These are phyloP conservation scores for Heliocidaris erythrogramma DNA, from an alignment of 35 echinoderm and acorn worm species.

Conservation along the genomic window DNA sequence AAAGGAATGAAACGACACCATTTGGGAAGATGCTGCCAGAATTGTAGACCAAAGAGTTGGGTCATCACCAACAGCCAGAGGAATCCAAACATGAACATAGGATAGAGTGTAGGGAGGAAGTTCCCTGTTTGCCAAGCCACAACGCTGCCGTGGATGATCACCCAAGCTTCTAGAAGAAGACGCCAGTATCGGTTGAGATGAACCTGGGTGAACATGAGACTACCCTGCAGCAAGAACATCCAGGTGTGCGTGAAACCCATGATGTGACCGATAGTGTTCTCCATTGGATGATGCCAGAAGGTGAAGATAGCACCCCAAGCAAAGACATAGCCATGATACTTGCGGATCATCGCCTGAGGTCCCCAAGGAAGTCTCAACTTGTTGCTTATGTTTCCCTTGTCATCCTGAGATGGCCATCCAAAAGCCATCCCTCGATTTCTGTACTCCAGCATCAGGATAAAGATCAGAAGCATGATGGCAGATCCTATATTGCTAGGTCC, in stretches of 20 bases:
- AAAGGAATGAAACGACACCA: slow-evolving; percentile 68
- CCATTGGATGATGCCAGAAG: slow-evolving; percentile 98
- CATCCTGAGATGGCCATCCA: slow-evolving; percentile 70
- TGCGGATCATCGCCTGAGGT: slow-evolving; percentile 69
- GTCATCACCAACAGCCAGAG: slow-evolving; percentile 84
- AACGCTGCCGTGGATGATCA: slow-evolving; percentile 74
- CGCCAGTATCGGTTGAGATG: slow-evolving; percentile 93
- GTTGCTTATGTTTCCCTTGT: slow-evolving; percentile 64
- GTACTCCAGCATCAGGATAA: slow-evolving; percentile 85
- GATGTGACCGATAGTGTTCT: slow-evolving; percentile 86
- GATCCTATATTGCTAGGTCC: slow-evolving; percentile 81
- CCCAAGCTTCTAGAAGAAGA: slow-evolving; percentile 74
- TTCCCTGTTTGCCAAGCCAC: slow-evolving; percentile 85
- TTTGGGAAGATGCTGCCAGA: slow-evolving; percentile 79
- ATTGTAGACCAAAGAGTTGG: slow-evolving; percentile 72
- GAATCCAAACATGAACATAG: slow-evolving; percentile 93
- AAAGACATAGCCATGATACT: slow-evolving; percentile 92
- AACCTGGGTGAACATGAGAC: slow-evolving; percentile 87
- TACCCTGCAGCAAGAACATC: slow-evolving; percentile 88
- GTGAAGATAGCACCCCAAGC: slow-evolving; percentile 93
- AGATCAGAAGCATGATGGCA: slow-evolving; percentile 80
- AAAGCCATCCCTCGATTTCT: slow-evolving; percentile 87
- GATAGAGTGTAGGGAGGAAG: slow-evolving; percentile 61
- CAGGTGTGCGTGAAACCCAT: slow-evolving; percentile 83
- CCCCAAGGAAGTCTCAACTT: slow-evolving; percentile 64